Base-by-base conservation (phyloP, 2,888 invertebrate species). In the Buathra laborator region DNA sequence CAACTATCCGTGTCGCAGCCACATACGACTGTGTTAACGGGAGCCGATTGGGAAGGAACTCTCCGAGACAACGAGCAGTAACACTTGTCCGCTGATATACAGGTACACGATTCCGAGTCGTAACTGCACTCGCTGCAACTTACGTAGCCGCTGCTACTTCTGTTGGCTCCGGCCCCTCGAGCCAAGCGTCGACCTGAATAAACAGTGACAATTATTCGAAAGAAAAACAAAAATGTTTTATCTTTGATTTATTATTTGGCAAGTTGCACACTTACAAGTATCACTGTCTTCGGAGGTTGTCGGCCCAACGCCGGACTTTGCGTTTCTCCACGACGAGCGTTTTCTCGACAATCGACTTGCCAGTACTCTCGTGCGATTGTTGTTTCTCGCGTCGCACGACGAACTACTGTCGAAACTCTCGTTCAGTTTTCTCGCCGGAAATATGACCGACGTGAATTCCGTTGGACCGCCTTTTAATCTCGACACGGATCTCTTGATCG, bases 41-140 rank as follows among this genome's bases (percentile, higher is more conserved):
- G 94, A 93, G 10, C 94, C 93, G 68, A 94, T 94, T 89, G 94
- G 93, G 83, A 92, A 88, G 90, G 87, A 10, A 88, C 83, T 80
- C 86, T 86, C 43, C 93, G 89, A 10, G 94, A 91, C 81, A 97
- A 91, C 2, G 97, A 97, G 91, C 98, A 98, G 91, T 98, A 98
- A 90, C 98, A 98, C 89, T 97, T 96, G 92, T 98, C 98, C 0
- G 97, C 96, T 0, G 96, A 96, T 32, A 95, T 94, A 89, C 97
- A 97, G 12, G 96, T 96, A 91, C 98, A 98, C 14, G 97, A 97
- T 89, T 98, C 98, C 2, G 97, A 97, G 91, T 98, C 98, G 91
- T 96, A 97, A 87, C 96, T 96, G 92, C 98, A 98, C 93, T 98
- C 98, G 59, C 98, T 98, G 92, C 98, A 98, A 2, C 97, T 97